Evolutionary conservation across 2,113 vertebrate species (phyloP), one percentile per base, ranked within the genome.

Genomic region (Chaetodon trifascialis): DNA sequence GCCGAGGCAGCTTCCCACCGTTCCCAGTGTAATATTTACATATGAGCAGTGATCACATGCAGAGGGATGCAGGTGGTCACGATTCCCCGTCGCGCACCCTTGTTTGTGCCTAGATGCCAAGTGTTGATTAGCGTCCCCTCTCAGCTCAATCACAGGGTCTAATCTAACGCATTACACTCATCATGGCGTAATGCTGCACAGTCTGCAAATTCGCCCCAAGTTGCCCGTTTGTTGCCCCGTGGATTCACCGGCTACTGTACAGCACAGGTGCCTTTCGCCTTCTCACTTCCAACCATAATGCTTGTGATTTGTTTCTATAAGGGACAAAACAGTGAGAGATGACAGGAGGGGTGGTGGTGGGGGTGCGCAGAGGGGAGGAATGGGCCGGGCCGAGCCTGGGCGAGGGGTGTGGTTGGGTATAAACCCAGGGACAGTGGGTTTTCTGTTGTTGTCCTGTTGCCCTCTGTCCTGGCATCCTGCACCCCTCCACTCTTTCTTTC

Each of bases 401-500:
- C 34, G 55, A 91, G 92, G 94, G 95, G 95, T 94, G 95, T 93
- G 95, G 91, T 92, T 87, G 91, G 89, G 86, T 96, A 95, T 96
- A 95, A 95, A 96, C 89, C 74, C 23, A 15, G 47, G 88, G 82
- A 88, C 88, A 85, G 91, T 86, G 88, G 86, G 58, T 78, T 88
- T 92, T 66, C 90, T 91, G 93, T 92, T 92, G 92, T 92, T 90
- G 91, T 94, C 81, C 77, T 65, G 86, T 84, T 87, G 90, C 84
- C 87, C 84, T 84, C 77, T 80, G 80, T 85, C 89, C 90, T 76
- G 88, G 88, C 64, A 67, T 78, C 88, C 90, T 71, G 51, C 56
- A 76, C 79, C 80, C 83, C 73, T 82, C 49, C 82, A n/a, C 69
- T 81, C 72, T 34, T 21, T 51, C 83, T 71, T 47, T 67, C 79